A percentile compares a stretch with the other conserved stretches of the same genome.
Conservation (phyloP, 2,797 vertebrate genomes). For the Poeciliopsis infans region DNA sequence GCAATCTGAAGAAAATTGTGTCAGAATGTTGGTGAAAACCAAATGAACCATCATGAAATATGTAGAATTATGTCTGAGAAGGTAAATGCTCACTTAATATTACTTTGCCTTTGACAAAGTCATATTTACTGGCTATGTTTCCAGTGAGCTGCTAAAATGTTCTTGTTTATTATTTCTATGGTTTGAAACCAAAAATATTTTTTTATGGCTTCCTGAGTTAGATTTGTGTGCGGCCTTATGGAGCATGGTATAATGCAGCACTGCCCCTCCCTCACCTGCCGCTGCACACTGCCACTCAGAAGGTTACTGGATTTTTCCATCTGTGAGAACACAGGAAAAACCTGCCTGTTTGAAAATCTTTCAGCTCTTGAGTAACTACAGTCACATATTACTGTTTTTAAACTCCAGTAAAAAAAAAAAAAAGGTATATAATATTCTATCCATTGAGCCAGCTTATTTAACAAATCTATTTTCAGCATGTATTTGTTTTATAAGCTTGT, state of each 20-base stretch:
- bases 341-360: background rate
- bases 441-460: background rate
- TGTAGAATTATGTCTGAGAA: background rate
- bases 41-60: background rate
- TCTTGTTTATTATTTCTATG: background rate
- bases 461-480: background rate
- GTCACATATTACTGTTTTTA: background rate
- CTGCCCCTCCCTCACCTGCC: background rate
- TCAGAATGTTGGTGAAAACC: background rate
- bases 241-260: background rate
- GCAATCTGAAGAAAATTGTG: background rate
- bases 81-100: background rate
- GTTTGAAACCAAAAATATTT: background rate
- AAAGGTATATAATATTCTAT: background rate
- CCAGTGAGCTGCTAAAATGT: background rate
- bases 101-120: background rate
- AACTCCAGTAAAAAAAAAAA: background rate
- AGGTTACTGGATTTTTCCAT: background rate
- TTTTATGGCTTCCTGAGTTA: background rate
- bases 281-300: background rate
- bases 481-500: background rate
- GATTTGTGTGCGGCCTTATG: background rate
- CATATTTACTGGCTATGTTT: background rate
- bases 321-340: background rate
- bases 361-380: background rate